Conservation (phyloP, 1,140 invertebrate genomes). For the Ctenoplectra terminalis region DNA sequence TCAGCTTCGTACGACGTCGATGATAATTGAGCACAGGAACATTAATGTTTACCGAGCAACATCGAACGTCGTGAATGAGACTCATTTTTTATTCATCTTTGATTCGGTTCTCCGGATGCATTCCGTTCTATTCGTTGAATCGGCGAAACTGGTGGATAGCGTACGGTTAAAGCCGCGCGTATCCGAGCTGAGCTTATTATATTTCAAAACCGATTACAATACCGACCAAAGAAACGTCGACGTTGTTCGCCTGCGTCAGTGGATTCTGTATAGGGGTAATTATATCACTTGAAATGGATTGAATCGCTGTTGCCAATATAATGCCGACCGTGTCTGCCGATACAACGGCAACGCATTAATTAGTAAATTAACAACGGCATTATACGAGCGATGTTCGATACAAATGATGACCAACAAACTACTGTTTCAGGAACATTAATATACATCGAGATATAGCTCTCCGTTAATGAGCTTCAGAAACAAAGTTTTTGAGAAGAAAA, state of each 20-base stretch:
- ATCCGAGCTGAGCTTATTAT: not conserved
- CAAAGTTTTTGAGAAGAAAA: not conserved
- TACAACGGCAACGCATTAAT: slow-evolving; percentile 26
- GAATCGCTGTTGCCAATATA: slow-evolving; percentile 14
- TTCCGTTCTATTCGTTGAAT: not conserved
- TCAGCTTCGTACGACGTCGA: not conserved
- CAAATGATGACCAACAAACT: not conserved
- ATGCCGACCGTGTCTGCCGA: not conserved
- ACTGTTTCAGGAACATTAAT: not conserved
- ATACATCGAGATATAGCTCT: not conserved
- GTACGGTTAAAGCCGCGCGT: too few relatives aligned
- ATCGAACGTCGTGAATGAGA: not conserved
- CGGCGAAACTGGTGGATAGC: not conserved
- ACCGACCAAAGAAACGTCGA: not conserved
- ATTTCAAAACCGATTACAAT: slow-evolving; percentile 12
- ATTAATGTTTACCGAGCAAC: slow-evolving; percentile 1
- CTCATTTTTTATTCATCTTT: not conserved
- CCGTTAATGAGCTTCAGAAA: slow-evolving; percentile 10
- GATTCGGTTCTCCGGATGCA: not conserved
- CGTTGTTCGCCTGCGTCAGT: not conserved
- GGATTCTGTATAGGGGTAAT: not conserved
- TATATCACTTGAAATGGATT: slow-evolving; percentile 21
- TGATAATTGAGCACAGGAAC: not conserved
- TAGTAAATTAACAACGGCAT: slow-evolving; percentile 36
- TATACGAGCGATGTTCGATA: not conserved